phyloP scores from a whole-genome alignment of 2,888 invertebrate genomes.

The Sminthurinus aureus region DNA sequence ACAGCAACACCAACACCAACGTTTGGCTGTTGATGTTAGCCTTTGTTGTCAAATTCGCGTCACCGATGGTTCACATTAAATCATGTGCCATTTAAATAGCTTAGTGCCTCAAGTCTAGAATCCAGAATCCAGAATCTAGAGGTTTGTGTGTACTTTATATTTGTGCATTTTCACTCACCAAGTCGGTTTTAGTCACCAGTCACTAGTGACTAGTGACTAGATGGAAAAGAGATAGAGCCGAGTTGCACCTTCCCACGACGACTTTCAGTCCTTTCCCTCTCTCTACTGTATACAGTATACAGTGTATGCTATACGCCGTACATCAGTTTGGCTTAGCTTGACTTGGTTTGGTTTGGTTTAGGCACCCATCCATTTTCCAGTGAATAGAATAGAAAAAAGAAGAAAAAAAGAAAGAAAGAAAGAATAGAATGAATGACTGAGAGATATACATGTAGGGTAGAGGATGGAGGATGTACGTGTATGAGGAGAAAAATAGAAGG shows the following conservation, averaged over 20 bases:
- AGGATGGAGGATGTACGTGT: neutral
- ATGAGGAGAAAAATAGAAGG: neutral
- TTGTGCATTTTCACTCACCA: neutral
- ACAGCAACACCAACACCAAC: neutral
- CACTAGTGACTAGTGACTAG: neutral
- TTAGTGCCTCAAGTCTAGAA: too few species aligned
- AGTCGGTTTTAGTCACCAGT: too few species aligned
- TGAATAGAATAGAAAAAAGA: too few species aligned
- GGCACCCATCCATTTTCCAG: too few species aligned
- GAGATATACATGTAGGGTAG: neutral
- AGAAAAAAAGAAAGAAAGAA: too few species aligned
- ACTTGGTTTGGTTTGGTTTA: too few species aligned
- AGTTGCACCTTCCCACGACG: conserved; percentile 9
- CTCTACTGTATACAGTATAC: too few species aligned
- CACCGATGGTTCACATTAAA: conserved; percentile 44
- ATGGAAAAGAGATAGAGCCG: neutral
- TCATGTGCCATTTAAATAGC: conserved; percentile 43
- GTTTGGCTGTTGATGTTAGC: conserved; percentile 11
- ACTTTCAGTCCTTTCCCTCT: conserved; percentile 6
- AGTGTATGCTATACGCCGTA: too few species aligned
- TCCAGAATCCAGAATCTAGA: neutral
- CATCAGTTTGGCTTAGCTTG: too few species aligned
- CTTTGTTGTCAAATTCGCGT: conserved; percentile 43
- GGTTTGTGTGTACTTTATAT: neutral
- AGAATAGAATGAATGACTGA: too few species aligned